Evolutionary conservation across 1,140 invertebrate species (phyloP).

Genomic region (Drosophila tristis): DNA sequence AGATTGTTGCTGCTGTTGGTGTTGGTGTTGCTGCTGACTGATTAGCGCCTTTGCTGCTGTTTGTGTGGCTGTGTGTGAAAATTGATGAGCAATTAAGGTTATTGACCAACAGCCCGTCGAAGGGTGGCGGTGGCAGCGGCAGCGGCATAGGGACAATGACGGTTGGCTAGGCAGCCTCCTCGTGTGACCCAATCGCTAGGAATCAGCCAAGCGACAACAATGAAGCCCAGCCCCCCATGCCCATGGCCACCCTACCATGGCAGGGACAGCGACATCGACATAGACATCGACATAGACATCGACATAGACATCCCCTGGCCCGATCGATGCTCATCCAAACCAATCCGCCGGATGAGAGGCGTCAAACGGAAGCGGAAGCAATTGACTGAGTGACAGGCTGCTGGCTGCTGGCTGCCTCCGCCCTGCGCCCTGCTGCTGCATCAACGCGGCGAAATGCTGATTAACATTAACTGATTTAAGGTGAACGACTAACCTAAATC

Average conservation of each 20-base stretch:
- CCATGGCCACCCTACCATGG: too few relatives aligned
- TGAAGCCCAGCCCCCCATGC: not conserved
- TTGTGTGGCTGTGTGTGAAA: constrained; percentile 35
- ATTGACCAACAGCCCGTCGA: constrained; percentile 58
- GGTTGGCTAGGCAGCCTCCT: constrained; percentile 48
- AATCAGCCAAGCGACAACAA: constrained; percentile 56
- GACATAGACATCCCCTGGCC: too few relatives aligned
- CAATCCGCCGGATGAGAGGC: constrained; percentile 39
- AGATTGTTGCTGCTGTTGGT: constrained; percentile 12
- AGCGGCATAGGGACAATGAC: not conserved
- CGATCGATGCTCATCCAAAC: constrained; percentile 26
- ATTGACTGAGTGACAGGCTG: constrained; percentile 56
- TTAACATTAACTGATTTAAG: constrained; percentile 63
- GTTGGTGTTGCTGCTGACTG: constrained; percentile 41
- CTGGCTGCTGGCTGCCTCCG: not conserved
- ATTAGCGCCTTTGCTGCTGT: constrained; percentile 48
- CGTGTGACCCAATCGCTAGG: constrained; percentile 41
- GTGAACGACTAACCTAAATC: constrained; percentile 60
- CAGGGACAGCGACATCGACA: too few relatives aligned
- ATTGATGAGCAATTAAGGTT: constrained; percentile 80
- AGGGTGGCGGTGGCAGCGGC: constrained; percentile 9
- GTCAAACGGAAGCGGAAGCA: constrained; percentile 65
- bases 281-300: too few relatives aligned
- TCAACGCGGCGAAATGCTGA: constrained; percentile 8
- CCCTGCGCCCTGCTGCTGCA: not conserved